These are phyloP conservation scores for Cercopithecus mona DNA, from an alignment of 2,113 vertebrate species.

Conservation along the genomic window DNA sequence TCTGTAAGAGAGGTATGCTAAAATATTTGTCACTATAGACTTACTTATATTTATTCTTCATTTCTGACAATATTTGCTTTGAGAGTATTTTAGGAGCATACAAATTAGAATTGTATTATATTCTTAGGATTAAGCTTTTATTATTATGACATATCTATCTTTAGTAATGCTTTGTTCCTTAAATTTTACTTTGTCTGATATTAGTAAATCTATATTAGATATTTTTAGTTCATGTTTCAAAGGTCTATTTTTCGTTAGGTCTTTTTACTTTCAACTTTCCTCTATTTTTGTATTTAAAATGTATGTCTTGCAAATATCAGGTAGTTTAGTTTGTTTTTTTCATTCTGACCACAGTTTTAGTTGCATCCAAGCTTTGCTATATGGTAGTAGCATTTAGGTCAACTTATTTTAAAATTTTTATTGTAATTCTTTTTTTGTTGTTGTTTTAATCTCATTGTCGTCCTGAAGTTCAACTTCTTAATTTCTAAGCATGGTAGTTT, in stretches of 20 bases:
- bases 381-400: not conserved
- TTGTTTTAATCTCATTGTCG: not conserved
- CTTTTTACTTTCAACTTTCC: not conserved
- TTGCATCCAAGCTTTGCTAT: not conserved
- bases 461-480: not conserved
- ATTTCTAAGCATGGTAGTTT: not conserved
- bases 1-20: not conserved
- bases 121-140: not conserved
- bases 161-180: not conserved
- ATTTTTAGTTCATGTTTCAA: not conserved
- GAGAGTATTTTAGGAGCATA: not conserved
- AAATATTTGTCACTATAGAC: not conserved
- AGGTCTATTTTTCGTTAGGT: not conserved
- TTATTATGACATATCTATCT: not conserved
- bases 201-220: not conserved
- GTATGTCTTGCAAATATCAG: not conserved
- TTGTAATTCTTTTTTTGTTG: not conserved
- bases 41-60: not conserved
- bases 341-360: not conserved
- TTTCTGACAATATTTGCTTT: not conserved
- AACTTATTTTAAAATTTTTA: not conserved
- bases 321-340: not conserved
- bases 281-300: not conserved
- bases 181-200: not conserved
- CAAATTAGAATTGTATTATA: not conserved